Evolutionary conservation across 2,888 invertebrate species (phyloP).

Genomic region (Dendrolimus houi): DNA sequence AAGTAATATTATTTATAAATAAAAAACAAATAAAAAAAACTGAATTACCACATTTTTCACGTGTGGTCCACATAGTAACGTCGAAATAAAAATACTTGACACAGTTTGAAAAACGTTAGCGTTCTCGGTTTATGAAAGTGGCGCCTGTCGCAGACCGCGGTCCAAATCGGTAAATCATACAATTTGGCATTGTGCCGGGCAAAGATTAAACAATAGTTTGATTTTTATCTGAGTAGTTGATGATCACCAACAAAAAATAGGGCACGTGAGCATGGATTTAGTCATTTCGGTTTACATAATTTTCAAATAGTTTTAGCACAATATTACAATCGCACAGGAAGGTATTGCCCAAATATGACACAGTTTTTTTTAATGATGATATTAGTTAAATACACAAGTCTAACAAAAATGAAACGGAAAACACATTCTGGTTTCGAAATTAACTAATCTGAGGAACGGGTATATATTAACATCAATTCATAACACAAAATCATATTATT

Average conservation of each 20-base stretch:
- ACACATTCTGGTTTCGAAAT: not conserved
- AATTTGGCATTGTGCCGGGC: conserved; percentile 59
- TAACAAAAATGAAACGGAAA: not conserved
- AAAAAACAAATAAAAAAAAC: conserved; percentile 16
- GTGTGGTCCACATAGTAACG: conserved; percentile 20
- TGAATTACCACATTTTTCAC: conserved; percentile 11
- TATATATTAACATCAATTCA: too few relatives aligned
- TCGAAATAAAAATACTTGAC: conserved; percentile 38
- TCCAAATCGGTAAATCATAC: conserved; percentile 54
- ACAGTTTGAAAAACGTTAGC: conserved; percentile 37
- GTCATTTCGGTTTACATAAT: not conserved
- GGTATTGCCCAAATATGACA: not conserved
- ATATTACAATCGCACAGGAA: too few relatives aligned
- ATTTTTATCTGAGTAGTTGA: not conserved
- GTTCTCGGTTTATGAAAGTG: conserved; percentile 44
- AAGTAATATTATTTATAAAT: conserved; percentile 9
- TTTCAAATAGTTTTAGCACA: not conserved
- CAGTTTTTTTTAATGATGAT: not conserved
- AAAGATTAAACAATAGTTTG: conserved; percentile 23
- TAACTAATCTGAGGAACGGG: not conserved
- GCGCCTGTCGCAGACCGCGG: conserved; percentile 37
- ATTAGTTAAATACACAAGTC: not conserved
- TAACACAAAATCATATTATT: too few relatives aligned
- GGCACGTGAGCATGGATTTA: not conserved
- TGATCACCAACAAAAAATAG: not conserved